phyloP scores from a whole-genome alignment of 2,888 invertebrate genomes.

The Thecophora atra region DNA sequence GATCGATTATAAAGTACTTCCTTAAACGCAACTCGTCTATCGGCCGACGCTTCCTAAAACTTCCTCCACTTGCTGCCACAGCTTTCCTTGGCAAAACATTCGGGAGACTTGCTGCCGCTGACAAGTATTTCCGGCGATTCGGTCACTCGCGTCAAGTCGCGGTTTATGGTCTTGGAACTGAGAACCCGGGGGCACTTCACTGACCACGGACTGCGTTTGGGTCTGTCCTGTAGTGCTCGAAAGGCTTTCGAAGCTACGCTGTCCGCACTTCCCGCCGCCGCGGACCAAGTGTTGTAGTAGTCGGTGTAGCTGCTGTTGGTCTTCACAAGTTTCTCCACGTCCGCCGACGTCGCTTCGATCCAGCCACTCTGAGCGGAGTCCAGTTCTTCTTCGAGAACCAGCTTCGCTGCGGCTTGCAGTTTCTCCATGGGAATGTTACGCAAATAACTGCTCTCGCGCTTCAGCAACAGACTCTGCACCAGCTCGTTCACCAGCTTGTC shows the following conservation, averaged over 20 bases:
- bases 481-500: slow-evolving; percentile 71
- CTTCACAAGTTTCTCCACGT: slow-evolving; percentile 62
- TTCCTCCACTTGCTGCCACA: slow-evolving; percentile 60
- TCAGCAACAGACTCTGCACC: slow-evolving; percentile 70
- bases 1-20: not conserved
- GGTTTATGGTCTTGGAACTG: slow-evolving; percentile 70
- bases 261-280: slow-evolving; percentile 62
- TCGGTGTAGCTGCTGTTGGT: slow-evolving; percentile 67
- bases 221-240: slow-evolving; percentile 67
- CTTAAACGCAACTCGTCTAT: not conserved
- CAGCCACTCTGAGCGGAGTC: slow-evolving; percentile 65
- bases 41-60: slow-evolving; percentile 47
- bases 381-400: slow-evolving; percentile 70
- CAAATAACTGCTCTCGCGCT: slow-evolving; percentile 69
- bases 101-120: slow-evolving; percentile 59
- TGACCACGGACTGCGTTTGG: slow-evolving; percentile 67
- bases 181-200: slow-evolving; percentile 73
- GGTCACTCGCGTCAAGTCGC: slow-evolving; percentile 67
- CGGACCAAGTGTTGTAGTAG: slow-evolving; percentile 70
- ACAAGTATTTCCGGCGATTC: slow-evolving; percentile 62
- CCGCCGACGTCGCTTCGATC: slow-evolving; percentile 67
- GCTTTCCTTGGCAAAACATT: slow-evolving; percentile 56
- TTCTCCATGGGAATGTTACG: slow-evolving; percentile 70
- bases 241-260: slow-evolving; percentile 71
- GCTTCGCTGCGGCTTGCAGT: slow-evolving; percentile 70